Evolutionary conservation across 1,140 invertebrate genomes (phyloP), one percentile per base, ranked within the genome.

Genomic region (Pomacea maculata): DNA sequence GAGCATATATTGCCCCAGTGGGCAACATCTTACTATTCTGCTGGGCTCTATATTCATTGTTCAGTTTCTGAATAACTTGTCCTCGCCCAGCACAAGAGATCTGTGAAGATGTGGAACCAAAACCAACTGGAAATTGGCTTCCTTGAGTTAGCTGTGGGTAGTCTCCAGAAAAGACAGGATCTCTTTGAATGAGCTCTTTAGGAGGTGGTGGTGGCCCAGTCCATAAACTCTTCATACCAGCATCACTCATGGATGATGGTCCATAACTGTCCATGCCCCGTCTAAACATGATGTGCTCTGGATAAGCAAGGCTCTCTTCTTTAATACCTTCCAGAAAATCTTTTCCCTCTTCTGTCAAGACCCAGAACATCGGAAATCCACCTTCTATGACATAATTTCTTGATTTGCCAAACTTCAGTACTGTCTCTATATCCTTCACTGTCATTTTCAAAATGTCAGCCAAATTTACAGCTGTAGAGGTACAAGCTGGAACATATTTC

Each of bases 261-360:
- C 57, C 57, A 61, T 17, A 14, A 17, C 11, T 61, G 8, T 1
- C 57, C 15, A 61, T 61, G 4, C 11, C 57, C 57, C 8, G 57
- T 61, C 11, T 2, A 61, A 61, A 61, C 11, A 11, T 61, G 57
- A 11, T 61, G 57, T 1, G 57, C 57, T 61, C 11, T 61, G 57
- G 8, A 61, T 61, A 11, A 61, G 9, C 3, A 61, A 6, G 57
- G 15, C 15, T 11, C 11, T 61, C 57, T 6, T 61, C 15, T 17
- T 61, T 9, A 1, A 17, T 17, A 61, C 15, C 3, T 61, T 11
- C 9, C 57, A 61, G 57, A 61, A 61, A 61, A 11, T 61, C 65
- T 25, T 52, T 25, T 15, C 77, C 77, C 52, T 14, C 57, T 19
- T 78, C 77, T n/a, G 77, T 78, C 67, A 78, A 29, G 17, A 34